These are phyloP conservation scores for Girardia tigrina DNA, from an alignment of 2,888 invertebrate genomes.

Conservation along the genomic window DNA sequence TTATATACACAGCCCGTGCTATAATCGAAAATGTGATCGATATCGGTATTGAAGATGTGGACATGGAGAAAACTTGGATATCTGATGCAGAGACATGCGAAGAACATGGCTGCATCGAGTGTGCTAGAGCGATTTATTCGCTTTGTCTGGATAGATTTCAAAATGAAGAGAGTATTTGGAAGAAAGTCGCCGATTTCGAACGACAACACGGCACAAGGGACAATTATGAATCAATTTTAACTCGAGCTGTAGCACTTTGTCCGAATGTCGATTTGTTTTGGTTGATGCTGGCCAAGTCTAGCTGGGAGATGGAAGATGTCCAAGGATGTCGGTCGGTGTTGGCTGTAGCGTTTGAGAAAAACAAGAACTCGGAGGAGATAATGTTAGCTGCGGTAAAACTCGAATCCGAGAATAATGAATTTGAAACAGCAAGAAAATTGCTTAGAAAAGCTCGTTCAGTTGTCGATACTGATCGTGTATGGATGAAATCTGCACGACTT, in stretches of 20 bases:
- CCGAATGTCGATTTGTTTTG: slow-evolving; percentile 92
- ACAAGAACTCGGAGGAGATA: slow-evolving; percentile 97
- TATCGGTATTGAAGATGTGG: slow-evolving; percentile 85
- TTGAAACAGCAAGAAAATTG: slow-evolving; percentile 74
- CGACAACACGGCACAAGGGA: slow-evolving; percentile 83
- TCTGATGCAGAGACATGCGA: slow-evolving; percentile 89
- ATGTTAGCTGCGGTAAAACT: slow-evolving; percentile 98
- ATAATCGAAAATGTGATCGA: slow-evolving; percentile 68
- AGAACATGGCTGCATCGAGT: slow-evolving; percentile 75
- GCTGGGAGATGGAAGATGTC: slow-evolving; percentile 87
- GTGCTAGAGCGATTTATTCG: slow-evolving; percentile 84
- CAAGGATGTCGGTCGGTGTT: slow-evolving; percentile 86
- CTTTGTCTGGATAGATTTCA: slow-evolving; percentile 79
- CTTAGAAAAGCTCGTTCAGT: slow-evolving; percentile 80
- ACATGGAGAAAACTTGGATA: slow-evolving; percentile 95
- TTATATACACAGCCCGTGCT: slow-evolving; percentile 74
- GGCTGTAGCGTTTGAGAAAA: slow-evolving; percentile 81
- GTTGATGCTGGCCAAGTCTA: slow-evolving; percentile 98
- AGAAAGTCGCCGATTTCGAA: slow-evolving; percentile 87
- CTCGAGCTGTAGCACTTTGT: slow-evolving; percentile 86
- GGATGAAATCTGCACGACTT: slow-evolving; percentile 94
- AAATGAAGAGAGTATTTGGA: slow-evolving; percentile 91
- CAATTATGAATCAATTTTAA: slow-evolving; percentile 71
- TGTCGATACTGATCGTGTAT: slow-evolving; percentile 70
- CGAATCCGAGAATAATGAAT: slow-evolving; percentile 93